phyloP scores from a whole-genome alignment of 2,888 invertebrate genomes.

The Rhorus exstirpatorius region DNA sequence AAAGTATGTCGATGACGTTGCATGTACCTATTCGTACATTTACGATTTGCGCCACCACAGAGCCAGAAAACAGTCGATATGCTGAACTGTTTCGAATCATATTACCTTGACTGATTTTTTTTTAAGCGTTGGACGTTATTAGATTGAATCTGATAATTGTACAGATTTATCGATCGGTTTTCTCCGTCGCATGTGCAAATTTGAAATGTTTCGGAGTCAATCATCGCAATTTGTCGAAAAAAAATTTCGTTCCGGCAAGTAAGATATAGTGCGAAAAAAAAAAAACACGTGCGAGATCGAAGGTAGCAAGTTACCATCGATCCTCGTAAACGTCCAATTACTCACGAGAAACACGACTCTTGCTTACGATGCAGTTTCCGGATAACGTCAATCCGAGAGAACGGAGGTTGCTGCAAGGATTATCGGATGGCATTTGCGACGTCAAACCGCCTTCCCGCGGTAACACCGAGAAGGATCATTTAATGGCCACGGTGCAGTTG shows the following conservation, averaged over 20 bases:
- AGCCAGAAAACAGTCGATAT: too few relatives aligned
- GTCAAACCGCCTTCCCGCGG: conserved; percentile 21
- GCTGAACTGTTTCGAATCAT: too few relatives aligned
- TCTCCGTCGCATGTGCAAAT: too few relatives aligned
- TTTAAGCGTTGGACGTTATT: too few relatives aligned
- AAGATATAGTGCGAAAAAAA: neutral
- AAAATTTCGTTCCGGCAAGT: neutral
- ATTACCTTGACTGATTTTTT: too few relatives aligned
- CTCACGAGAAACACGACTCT: conserved; percentile 58
- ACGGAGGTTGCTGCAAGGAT: conserved; percentile 43
- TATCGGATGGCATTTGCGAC: conserved; percentile 50
- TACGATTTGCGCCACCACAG: too few relatives aligned
- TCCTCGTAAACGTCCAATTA: conserved; percentile 65
- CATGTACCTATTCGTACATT: too few relatives aligned
- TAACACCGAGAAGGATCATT: neutral
- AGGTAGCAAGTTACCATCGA: conserved; percentile 40
- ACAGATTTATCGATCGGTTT: too few relatives aligned
- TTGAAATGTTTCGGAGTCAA: too few relatives aligned
- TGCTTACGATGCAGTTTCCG: conserved; percentile 57
- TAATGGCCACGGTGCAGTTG: neutral
- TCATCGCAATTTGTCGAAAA: neutral
- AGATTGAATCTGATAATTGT: too few relatives aligned
- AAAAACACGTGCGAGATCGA: neutral
- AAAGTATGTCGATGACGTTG: too few relatives aligned
- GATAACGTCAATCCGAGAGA: conserved; percentile 60